Evolutionary conservation across 1,140 invertebrate genomes (phyloP).

Genomic region (Triops cancriformis): DNA sequence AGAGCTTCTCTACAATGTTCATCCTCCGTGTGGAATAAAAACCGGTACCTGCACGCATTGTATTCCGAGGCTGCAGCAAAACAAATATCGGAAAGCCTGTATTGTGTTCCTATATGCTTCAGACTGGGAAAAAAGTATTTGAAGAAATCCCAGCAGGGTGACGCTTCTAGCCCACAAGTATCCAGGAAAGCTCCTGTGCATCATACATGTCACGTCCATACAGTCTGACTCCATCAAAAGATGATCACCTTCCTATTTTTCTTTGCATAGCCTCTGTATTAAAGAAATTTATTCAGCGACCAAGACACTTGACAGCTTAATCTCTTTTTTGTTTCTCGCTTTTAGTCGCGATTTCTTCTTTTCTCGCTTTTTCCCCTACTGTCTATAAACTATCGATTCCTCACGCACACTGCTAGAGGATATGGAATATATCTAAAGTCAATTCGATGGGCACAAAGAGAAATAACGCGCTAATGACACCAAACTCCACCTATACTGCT

Average conservation of each 20-base stretch:
- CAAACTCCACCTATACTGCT: background rate
- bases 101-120: background rate
- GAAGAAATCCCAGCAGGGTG: background rate
- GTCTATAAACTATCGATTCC: background rate
- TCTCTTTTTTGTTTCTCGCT: background rate
- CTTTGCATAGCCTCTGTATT: background rate
- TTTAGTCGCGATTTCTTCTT: background rate
- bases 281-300: background rate
- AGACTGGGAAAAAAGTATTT: background rate
- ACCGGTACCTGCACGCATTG: background rate
- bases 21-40: background rate
- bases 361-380: background rate
- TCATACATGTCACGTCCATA: background rate
- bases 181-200: background rate
- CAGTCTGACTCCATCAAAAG: background rate
- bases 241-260: background rate
- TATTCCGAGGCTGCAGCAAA: background rate
- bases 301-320: conserved; percentile 1
- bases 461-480: background rate
- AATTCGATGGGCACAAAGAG: background rate
- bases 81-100: background rate
- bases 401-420: background rate
- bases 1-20: background rate
- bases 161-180: background rate
- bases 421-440: background rate